Conservation (phyloP, 1,140 invertebrate species). For the Pteromalus puparum region DNA sequence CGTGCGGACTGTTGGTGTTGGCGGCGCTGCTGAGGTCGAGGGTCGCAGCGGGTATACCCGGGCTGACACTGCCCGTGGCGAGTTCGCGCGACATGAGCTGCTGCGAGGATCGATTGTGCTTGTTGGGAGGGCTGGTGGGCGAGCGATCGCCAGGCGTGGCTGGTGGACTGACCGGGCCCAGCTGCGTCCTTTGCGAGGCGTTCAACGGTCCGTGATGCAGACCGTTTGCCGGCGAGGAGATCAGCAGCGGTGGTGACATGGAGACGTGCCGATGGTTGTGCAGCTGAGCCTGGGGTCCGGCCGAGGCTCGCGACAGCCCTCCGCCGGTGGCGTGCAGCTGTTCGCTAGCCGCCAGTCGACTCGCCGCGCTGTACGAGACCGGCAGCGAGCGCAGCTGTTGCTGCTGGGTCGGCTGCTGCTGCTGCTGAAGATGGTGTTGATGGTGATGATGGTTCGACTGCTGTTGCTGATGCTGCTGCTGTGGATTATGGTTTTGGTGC, state of each 20-base stretch:
- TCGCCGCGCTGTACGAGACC: background rate
- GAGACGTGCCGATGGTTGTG: conserved; percentile 56
- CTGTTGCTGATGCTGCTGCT: conserved; percentile 55
- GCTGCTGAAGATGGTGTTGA: conserved; percentile 11
- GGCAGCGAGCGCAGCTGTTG: background rate
- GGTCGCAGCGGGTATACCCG: conserved; percentile 77
- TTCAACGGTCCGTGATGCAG: conserved; percentile 56
- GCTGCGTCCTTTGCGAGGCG: conserved; percentile 64
- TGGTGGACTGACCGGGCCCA: conserved; percentile 67
- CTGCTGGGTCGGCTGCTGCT: background rate
- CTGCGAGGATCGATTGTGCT: conserved; percentile 66
- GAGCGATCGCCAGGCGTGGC: conserved; percentile 71
- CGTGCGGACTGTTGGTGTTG: conserved; percentile 79
- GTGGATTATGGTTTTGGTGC: conserved; percentile 52
- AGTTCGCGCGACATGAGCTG: conserved; percentile 72
- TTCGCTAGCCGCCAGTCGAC: conserved; percentile 5
- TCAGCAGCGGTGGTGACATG: conserved; percentile 67
- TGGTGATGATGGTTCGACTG: conserved; percentile 57
- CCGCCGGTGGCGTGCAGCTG: conserved; percentile 6
- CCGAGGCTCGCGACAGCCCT: conserved; percentile 16
- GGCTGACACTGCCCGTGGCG: conserved; percentile 79
- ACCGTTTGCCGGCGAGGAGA: conserved; percentile 55
- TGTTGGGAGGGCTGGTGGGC: conserved; percentile 69
- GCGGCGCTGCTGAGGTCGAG: conserved; percentile 82
- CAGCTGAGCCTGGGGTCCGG: conserved; percentile 48